Base-by-base conservation (phyloP, 2,888 invertebrate species). In the Rotaria macrura region DNA sequence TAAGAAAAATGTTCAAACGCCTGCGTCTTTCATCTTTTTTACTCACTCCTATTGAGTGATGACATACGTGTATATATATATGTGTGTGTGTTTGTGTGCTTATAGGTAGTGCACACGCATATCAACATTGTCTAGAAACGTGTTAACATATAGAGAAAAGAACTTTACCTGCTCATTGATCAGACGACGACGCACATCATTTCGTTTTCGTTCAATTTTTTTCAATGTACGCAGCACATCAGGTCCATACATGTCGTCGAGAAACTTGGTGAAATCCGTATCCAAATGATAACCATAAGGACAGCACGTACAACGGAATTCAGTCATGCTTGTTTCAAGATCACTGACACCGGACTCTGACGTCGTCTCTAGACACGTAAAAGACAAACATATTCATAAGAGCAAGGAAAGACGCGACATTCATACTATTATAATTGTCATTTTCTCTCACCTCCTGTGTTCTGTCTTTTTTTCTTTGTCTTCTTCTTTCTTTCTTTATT, bases 201-300 rank as follows among this genome's bases (percentile, higher is more conserved):
- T 72, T n/a, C 57, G 79, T 74, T 84, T 86, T 40, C 54, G 40
- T 83, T 86, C 38, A 34, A 86, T 86, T 55, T 85, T 86, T 57
- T 86, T 86, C 14, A 84, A 34, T 55, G 65, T 84, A 47, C 57
- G 84, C 25, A 74, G 47, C 1, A 86, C 47, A 84, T 84, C 84
- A 54, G 84, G 84, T 34, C 84, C 84, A 43, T 54, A 84, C 40
- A 86, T 74, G n/a, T 65, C 84, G 49, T 86, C 74, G 10, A 86
- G 38, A 49, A 84, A 86, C 10, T 74, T 86, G 6, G 79, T 84
- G 74, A 96, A 96, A 90, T 95, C 95, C 90, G 95, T 92, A 91
- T 95, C 95, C 89, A 96, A 95, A 92, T 96, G 95, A 91, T 94
- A 95, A 85, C 95, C 95, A 92, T 95, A 96, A 12, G 95, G 96